Evolutionary conservation across 2,797 vertebrate genomes (phyloP), one percentile per base, ranked within the genome.

Genomic region (Syngnathus rostellatus): DNA sequence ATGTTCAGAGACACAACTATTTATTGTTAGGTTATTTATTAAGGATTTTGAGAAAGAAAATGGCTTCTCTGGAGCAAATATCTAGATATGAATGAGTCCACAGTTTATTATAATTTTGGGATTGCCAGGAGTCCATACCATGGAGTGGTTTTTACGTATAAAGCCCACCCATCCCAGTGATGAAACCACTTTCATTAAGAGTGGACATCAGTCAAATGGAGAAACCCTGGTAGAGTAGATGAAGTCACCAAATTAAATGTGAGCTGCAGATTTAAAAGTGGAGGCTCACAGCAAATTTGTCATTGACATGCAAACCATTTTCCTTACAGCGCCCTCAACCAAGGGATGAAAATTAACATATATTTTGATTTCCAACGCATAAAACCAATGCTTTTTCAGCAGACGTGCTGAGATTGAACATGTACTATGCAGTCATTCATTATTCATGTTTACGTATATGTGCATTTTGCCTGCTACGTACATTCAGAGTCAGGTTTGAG

Each of bases 241-340:
- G 63, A 40, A 51, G 25, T 38, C 25, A 14, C 68, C 73, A 73
- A 78, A 78, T 79, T 77, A 85, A 87, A 86, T 83, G 79, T 77
- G 64, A 80, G 82, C 71, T 81, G 75, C 82, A 77, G 81, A 88
- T 86, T 86, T 84, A 82, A 90, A 90, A 87, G 82, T 82, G 77
- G 81, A 77, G 73, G 78, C 85, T 85, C 83, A 75, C 76, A 68
- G 73, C 74, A 81, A 80, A 86, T 86, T 85, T 85, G 72, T 83
- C 82, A 87, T 87, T 88, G 82, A 86, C 83, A 88, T 87, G 86
- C 86, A 86, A 88, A 88, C 73, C 65, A 1, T 72, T 84, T 82
- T 70, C 46, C 77, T 72, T 68, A 64, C 80, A 78, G 71, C 72
- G 69, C 66, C 71, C 80, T 82, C 75, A 76, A 76, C 74, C 57